Percentiles rank a stretch among this genome's conserved stretches.
Evolutionary conservation across 1,140 invertebrate genomes (phyloP).

Genomic region (Drosophila santomea): DNA sequence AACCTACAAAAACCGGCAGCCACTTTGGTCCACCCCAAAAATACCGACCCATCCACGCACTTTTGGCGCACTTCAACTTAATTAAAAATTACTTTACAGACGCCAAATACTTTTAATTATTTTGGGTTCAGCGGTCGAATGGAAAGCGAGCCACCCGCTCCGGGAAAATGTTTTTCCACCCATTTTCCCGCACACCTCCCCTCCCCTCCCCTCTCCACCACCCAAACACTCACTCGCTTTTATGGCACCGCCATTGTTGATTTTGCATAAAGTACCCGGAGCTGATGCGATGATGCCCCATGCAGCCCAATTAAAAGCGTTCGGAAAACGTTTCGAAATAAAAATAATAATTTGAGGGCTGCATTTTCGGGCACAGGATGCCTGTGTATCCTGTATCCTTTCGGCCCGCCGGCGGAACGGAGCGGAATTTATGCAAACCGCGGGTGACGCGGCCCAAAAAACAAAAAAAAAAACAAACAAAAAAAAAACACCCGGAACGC

Average conservation of each 20-base stretch:
- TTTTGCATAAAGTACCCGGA: constrained; percentile 49
- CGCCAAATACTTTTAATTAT: constrained; percentile 83
- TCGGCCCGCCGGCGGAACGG: constrained; percentile 4
- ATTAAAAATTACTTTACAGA: constrained; percentile 84
- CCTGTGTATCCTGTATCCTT: constrained; percentile 32
- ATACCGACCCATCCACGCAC: constrained; percentile 26
- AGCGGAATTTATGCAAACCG: constrained; percentile 51
- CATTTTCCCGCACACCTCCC: neutral
- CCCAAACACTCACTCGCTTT: neutral
- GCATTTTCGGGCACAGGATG: constrained; percentile 29
- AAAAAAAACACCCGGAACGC: constrained; percentile 24
- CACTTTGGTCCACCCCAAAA: neutral
- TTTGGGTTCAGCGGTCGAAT: constrained; percentile 79
- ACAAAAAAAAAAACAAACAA: neutral
- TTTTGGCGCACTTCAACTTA: constrained; percentile 79
- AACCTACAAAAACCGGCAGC: constrained; percentile 44
- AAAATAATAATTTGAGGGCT: constrained; percentile 50
- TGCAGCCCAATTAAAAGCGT: constrained; percentile 52
- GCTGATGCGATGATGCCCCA: constrained; percentile 47
- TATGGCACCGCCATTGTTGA: constrained; percentile 43
- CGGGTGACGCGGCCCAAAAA: constrained; percentile 35
- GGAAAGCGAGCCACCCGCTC: constrained; percentile 44
- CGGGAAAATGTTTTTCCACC: constrained; percentile 38
- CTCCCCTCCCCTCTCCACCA: too few relatives aligned
- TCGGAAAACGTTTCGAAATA: constrained; percentile 49